Percentiles rank a stretch among this genome's conserved stretches.
phyloP scores from a whole-genome alignment of 2,113 vertebrate genomes.

The Heptranchias perlo region DNA sequence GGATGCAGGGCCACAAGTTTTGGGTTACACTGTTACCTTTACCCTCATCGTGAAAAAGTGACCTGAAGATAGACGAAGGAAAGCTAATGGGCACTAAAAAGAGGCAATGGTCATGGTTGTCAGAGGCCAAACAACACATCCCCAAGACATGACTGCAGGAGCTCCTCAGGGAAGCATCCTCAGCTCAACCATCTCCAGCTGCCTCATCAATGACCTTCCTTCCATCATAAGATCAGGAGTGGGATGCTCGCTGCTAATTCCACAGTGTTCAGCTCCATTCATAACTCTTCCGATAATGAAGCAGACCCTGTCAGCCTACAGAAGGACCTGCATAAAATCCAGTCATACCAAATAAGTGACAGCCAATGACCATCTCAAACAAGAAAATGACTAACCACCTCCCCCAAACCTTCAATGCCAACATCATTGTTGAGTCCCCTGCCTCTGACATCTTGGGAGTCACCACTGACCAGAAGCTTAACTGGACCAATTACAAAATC shows the following conservation, averaged over 20 bases:
- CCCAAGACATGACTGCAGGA: neutral
- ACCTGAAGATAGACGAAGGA: neutral
- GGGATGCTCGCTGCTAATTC: neutral
- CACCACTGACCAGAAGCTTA: no score
- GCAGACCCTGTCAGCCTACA: no score
- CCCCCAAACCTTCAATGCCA: no score
- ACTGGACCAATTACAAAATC: no score
- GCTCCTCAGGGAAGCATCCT: neutral
- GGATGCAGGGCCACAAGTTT: neutral
- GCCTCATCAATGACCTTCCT: neutral
- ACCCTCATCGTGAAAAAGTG: neutral
- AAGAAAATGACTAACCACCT: no score
- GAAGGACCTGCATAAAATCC: no score
- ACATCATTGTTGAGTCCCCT: no score
- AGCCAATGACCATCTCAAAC: no score
- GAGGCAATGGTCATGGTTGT: neutral
- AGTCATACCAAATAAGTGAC: no score
- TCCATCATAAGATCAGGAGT: neutral
- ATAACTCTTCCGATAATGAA: no score
- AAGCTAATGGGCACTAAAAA: neutral
- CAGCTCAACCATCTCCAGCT: neutral
- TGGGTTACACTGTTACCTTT: neutral
- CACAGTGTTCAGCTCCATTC: neutral
- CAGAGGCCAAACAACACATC: neutral
- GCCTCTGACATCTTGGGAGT: no score